Evolutionary conservation across 2,113 vertebrate species (phyloP).

Genomic region (Alectura lathami): DNA sequence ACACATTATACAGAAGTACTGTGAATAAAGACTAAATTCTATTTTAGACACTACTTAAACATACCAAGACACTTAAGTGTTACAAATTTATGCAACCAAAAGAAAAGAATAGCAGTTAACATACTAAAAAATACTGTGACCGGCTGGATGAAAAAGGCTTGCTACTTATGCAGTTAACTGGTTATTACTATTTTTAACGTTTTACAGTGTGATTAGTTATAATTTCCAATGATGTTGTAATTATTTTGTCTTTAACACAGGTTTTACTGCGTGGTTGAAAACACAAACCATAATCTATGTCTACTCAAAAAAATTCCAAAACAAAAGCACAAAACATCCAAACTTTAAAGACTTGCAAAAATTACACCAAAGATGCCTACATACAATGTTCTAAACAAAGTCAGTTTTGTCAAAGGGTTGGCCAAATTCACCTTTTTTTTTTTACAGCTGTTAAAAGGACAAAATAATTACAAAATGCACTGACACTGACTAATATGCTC

Average conservation of each 20-base stretch:
- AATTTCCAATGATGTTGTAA: neutral
- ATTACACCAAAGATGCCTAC: conserved; percentile 27
- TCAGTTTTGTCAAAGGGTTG: conserved; percentile 38
- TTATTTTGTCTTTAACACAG: conserved; percentile 51
- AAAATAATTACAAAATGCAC: conserved; percentile 57
- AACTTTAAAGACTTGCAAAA: neutral
- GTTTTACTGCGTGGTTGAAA: conserved; percentile 15
- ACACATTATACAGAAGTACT: conserved; percentile 85
- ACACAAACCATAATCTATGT: conserved; percentile 32
- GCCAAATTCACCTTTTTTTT: neutral
- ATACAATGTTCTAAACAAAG: neutral
- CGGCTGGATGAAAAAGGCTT: conserved; percentile 50
- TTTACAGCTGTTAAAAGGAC: conserved; percentile 50
- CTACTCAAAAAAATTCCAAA: neutral
- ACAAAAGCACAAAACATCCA: neutral
- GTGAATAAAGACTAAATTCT: conserved; percentile 80
- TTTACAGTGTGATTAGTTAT: conserved; percentile 55
- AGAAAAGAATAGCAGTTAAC: conserved; percentile 74
- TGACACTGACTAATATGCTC: neutral
- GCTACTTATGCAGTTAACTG: conserved; percentile 63
- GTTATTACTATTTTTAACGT: conserved; percentile 26
- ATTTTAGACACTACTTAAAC: conserved; percentile 79
- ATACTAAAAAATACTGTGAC: conserved; percentile 78
- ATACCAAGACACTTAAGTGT: conserved; percentile 72
- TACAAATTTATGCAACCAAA: conserved; percentile 78